Evolutionary conservation across 2,797 vertebrate species (phyloP).

Genomic region (Gambelia wislizenii): DNA sequence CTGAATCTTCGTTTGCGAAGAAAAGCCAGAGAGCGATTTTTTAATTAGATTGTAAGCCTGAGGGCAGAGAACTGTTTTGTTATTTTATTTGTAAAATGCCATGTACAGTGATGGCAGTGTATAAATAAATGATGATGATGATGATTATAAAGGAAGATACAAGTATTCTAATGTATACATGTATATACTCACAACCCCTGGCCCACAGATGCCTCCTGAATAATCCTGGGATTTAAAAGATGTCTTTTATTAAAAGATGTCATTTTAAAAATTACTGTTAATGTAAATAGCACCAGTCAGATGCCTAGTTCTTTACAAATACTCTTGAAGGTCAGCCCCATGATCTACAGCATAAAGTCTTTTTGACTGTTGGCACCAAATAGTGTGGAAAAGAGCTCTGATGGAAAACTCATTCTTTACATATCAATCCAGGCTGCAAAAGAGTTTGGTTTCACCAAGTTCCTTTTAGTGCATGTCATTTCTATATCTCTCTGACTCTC

Average conservation of each 20-base stretch:
- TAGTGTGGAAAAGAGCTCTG: neutral
- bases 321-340: neutral
- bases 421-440: neutral
- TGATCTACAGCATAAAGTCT: neutral
- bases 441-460: neutral
- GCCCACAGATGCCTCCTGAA: neutral
- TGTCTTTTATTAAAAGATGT: neutral
- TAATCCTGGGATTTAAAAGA: neutral
- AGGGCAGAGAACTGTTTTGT: too few relatives aligned
- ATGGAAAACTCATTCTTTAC: neutral
- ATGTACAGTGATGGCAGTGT: too few relatives aligned
- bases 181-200: neutral
- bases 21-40: too few relatives aligned
- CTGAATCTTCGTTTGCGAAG: too few relatives aligned
- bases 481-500: neutral
- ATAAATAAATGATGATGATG: too few relatives aligned
- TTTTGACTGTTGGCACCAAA: neutral
- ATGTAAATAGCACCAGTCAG: neutral
- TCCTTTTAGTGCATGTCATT: neutral
- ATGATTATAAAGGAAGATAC: neutral
- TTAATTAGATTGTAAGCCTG: too few relatives aligned
- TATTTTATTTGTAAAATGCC: too few relatives aligned
- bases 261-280: neutral
- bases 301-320: neutral
- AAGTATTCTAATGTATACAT: neutral